Conservation (phyloP, 2,888 invertebrate genomes). For the Ecdyonurus torrentis region DNA sequence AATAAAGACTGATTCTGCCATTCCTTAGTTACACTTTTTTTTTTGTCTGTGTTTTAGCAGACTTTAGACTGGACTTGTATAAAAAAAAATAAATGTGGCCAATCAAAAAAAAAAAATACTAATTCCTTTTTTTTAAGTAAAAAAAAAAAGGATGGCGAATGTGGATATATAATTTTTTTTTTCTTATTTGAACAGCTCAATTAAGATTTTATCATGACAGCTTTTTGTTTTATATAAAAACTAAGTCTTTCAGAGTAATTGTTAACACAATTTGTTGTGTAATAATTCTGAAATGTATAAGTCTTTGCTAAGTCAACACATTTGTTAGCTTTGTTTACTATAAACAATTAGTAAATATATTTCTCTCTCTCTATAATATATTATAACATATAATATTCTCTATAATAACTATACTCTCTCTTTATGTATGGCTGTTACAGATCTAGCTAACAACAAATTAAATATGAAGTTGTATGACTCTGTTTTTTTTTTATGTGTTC, state of each 20-base stretch:
- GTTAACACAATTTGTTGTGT: neutral
- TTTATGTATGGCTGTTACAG: too few species aligned
- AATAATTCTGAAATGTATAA: neutral
- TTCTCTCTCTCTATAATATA: too few species aligned
- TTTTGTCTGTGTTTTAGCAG: neutral
- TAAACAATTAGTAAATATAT: too few species aligned
- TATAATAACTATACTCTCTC: too few species aligned
- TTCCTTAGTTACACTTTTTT: neutral
- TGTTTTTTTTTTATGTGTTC: too few species aligned
- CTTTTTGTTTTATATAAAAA: too few species aligned
- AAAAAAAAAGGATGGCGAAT: neutral
- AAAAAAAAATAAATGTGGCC: neutral
- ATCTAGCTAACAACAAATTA: too few species aligned
- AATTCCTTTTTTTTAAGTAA: neutral
- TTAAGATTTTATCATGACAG: too few species aligned
- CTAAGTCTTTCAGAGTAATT: neutral
- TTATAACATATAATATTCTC: too few species aligned
- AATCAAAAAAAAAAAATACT: neutral
- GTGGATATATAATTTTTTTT: neutral
- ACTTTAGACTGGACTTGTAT: neutral
- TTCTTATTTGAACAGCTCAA: neutral
- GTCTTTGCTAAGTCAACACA: neutral
- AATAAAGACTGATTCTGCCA: neutral
- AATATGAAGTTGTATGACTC: too few species aligned
- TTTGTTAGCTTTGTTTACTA: neutral